These are phyloP conservation scores for Drosophila paulistorum DNA, from an alignment of 1,140 invertebrate species.

Conservation along the genomic window DNA sequence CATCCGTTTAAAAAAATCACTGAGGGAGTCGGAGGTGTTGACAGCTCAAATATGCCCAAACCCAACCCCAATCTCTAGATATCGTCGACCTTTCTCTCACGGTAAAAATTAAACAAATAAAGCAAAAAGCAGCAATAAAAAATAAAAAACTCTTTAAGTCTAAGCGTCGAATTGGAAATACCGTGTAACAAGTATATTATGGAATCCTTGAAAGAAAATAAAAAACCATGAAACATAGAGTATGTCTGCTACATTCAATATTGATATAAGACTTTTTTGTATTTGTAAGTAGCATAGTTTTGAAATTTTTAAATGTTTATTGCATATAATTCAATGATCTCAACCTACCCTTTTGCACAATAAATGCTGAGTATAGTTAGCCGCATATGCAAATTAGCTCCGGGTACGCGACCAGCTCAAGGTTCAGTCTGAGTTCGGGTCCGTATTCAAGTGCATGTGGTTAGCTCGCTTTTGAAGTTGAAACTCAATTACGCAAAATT, in stretches of 20 bases:
- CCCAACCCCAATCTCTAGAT: constrained; percentile 27
- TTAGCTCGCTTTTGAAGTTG: constrained; percentile 74
- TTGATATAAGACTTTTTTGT: too few species aligned
- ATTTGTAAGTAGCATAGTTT: too few species aligned
- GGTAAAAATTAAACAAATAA: constrained; percentile 8
- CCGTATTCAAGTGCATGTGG: constrained; percentile 69
- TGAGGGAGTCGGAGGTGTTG: constrained; percentile 53
- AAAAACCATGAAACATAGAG: too few species aligned
- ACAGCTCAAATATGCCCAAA: constrained; percentile 70
- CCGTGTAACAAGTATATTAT: neutral
- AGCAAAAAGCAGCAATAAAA: constrained; percentile 2
- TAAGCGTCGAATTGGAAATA: neutral
- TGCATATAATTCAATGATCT: too few species aligned
- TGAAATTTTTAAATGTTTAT: too few species aligned
- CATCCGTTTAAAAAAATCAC: neutral
- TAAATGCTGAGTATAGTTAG: neutral
- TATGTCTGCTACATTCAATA: too few species aligned
- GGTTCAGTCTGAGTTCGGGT: constrained; percentile 13
- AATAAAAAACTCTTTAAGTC: neutral
- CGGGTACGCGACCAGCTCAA: constrained; percentile 15
- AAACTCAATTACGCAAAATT: constrained; percentile 80
- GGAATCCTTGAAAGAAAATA: too few species aligned
- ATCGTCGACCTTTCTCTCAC: constrained; percentile 56
- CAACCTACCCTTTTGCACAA: neutral
- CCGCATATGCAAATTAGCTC: constrained; percentile 74